Evolutionary conservation across 2,797 vertebrate species (phyloP).

Genomic region (Neoniphon sammara): DNA sequence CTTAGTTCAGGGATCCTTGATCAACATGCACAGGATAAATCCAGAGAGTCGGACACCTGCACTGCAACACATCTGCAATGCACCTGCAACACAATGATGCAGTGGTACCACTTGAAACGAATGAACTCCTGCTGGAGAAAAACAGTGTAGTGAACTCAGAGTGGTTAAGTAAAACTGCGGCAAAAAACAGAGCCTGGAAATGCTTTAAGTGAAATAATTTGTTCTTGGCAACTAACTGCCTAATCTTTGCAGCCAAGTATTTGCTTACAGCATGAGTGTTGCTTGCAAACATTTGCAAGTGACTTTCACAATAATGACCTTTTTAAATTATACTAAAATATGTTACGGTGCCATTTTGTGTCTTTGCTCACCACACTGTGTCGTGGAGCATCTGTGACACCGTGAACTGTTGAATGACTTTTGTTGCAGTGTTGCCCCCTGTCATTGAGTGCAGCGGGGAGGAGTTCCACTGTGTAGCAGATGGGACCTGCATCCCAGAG

Average conservation of each 20-base stretch:
- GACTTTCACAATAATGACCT: neutral
- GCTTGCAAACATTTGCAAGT: neutral
- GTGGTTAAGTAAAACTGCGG: neutral
- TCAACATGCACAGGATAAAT: neutral
- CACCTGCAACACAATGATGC: neutral
- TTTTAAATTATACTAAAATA: neutral
- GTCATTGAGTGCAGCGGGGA: constrained; percentile 88
- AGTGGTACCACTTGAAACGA: neutral
- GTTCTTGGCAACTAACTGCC: constrained; percentile 8
- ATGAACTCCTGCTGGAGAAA: neutral
- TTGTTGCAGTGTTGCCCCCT: constrained; percentile 84
- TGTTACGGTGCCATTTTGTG: neutral
- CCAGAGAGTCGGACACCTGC: neutral
- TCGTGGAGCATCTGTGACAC: constrained; percentile 17
- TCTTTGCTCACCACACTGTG: neutral
- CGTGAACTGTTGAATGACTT: constrained; percentile 28
- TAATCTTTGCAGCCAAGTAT: constrained; percentile 18
- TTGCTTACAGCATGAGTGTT: neutral
- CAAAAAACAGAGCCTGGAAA: constrained; percentile 30
- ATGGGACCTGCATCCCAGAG: constrained; percentile 93
- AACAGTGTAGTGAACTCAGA: neutral
- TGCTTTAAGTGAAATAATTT: constrained; percentile 29
- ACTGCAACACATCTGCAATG: neutral
- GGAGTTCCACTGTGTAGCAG: constrained; percentile 93
- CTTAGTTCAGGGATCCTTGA: neutral